A percentile compares a stretch with the other conserved stretches of the same genome.
Conservation (phyloP, 2,113 vertebrate species). For the Loxodonta africana region DNA sequence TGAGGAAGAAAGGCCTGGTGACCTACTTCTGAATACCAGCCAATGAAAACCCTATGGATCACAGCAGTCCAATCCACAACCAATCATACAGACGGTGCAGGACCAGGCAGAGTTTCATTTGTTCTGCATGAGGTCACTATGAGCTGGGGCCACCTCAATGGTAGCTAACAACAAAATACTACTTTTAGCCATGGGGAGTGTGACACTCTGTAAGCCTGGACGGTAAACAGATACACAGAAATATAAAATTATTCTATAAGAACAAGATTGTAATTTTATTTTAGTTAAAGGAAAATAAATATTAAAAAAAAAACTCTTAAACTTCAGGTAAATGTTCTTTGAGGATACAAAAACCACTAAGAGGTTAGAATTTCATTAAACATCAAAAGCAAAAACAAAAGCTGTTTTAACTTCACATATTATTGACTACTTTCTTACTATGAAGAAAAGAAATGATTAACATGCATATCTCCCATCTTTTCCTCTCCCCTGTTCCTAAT, state of each 20-base stretch:
- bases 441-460: background rate
- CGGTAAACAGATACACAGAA: background rate
- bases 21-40: too few species aligned
- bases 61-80: too few species aligned
- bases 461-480: background rate
- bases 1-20: too few species aligned
- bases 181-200: background rate
- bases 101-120: too few species aligned
- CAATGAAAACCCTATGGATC: too few species aligned
- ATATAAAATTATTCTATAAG: background rate
- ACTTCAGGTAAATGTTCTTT: background rate
- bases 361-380: background rate
- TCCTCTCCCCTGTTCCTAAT: background rate
- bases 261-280: background rate
- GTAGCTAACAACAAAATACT: too few species aligned
- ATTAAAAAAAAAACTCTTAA: background rate
- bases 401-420: background rate
- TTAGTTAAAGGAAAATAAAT: constrained; percentile 13
- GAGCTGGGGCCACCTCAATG: too few species aligned
- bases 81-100: too few species aligned
- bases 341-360: background rate
- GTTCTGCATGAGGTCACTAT: too few species aligned
- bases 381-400: background rate
- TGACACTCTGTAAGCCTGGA: background rate
- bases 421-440: background rate